phyloP scores from a whole-genome alignment of 1,140 invertebrate species.

The Zaprionus davidi region DNA sequence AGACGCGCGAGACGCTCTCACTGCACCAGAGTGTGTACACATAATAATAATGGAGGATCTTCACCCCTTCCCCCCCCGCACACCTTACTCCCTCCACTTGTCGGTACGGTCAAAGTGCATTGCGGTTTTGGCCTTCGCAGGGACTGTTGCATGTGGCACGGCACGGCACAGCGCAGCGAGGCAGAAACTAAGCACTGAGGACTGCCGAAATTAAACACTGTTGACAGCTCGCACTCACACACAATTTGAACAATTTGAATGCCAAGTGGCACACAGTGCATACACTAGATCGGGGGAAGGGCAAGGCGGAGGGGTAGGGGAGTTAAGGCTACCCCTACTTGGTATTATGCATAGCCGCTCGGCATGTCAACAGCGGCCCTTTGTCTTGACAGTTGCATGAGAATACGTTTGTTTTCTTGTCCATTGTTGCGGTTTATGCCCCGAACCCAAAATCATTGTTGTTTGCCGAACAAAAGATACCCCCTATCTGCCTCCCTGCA shows the following conservation, averaged over 20 bases:
- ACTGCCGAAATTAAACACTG: slow-evolving; percentile 75
- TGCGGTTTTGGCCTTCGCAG: slow-evolving; percentile 62
- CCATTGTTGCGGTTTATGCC: slow-evolving; percentile 23
- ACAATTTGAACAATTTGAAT: slow-evolving; percentile 70
- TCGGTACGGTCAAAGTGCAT: slow-evolving; percentile 71
- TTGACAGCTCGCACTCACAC: slow-evolving; percentile 79
- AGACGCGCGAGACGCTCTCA: slow-evolving; percentile 38
- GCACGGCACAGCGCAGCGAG: slow-evolving; percentile 13
- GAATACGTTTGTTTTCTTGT: slow-evolving; percentile 33
- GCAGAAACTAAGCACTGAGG: slow-evolving; percentile 29
- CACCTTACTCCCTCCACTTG: background rate
- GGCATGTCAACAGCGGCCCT: slow-evolving; percentile 54
- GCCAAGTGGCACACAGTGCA: slow-evolving; percentile 23
- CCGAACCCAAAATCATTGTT: slow-evolving; percentile 45
- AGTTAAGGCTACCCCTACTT: background rate
- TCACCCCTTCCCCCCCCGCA: no score
- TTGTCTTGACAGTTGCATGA: slow-evolving; percentile 77
- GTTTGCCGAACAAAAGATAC: slow-evolving; percentile 59
- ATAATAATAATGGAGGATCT: slow-evolving; percentile 48
- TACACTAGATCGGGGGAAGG: background rate
- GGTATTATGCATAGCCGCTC: slow-evolving; percentile 47
- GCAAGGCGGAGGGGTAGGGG: background rate
- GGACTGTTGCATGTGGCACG: slow-evolving; percentile 69
- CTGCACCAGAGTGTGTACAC: slow-evolving; percentile 12
- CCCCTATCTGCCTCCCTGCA: background rate